These are phyloP conservation scores for Euwallacea fornicatus DNA, from an alignment of 1,140 invertebrate species.

Conservation along the genomic window DNA sequence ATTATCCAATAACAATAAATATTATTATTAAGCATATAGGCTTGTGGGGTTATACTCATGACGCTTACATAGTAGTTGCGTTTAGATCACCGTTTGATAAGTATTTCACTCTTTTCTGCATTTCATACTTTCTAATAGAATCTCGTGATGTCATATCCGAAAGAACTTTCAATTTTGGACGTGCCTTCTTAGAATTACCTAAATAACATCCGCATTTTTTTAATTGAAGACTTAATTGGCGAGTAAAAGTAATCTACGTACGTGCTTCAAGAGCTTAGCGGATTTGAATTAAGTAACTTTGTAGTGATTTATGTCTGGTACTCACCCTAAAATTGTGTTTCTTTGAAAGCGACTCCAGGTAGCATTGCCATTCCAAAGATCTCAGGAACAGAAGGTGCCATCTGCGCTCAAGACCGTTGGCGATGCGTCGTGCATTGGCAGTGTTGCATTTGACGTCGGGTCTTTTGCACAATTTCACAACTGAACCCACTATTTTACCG, in stretches of 20 bases:
- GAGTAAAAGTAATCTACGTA: too few relatives aligned
- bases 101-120: conserved; percentile 13
- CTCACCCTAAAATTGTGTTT: conserved; percentile 44
- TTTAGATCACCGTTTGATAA: conserved; percentile 19
- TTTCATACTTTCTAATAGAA: conserved; percentile 35
- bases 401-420: conserved; percentile 71
- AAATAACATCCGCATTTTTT: conserved; percentile 18
- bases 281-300: too few relatives aligned
- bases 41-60: conserved; percentile 24
- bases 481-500: conserved; percentile 77
- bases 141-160: conserved; percentile 25
- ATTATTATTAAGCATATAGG: conserved; percentile 27
- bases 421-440: conserved; percentile 53
- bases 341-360: conserved; percentile 61
- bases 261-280: too few relatives aligned
- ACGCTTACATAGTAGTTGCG: conserved; percentile 12
- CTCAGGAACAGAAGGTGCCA: conserved; percentile 87
- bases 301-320: not conserved
- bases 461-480: conserved; percentile 67
- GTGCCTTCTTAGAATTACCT: conserved; percentile 11
- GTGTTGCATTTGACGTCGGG: conserved; percentile 47
- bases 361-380: conserved; percentile 86
- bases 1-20: conserved; percentile 36
- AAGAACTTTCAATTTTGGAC: conserved; percentile 23
- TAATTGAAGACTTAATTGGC: conserved; percentile 4